Base-by-base conservation (phyloP, 2,888 invertebrate species). In the Andrena flavipes region DNA sequence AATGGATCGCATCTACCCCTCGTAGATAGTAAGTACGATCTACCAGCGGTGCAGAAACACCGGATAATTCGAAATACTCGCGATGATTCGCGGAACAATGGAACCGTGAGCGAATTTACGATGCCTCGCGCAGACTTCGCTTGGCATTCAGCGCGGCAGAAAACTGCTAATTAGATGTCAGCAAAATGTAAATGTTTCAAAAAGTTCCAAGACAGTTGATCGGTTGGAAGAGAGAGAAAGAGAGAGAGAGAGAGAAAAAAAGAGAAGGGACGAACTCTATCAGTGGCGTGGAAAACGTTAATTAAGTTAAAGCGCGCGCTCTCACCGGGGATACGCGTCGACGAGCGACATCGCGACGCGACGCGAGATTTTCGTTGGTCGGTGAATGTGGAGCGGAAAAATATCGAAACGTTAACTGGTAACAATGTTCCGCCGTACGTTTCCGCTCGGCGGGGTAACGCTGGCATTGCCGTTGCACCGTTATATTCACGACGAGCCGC, bases 401-500 rank as follows among this genome's bases (percentile, higher is more conserved):
- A 84, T 73, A 73, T 80, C 84, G 84, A 51, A 69, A 76, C 72
- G 76, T 76, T 82, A 73, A 69, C 71, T 49, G 49, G 67, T 64
- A 74, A 71, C 78, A 74, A 78, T 59, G 83, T 74, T 78, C 71
- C 68, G 69, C 56, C 68, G 84, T 73, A 48, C 79, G 75, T 84
- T 84, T 76, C 84, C 75, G 79, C 69, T 65, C 75, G 74, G 62
- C 42, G 54, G 68, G 75, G 72, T 79, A 76, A 76, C 82, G 70
- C 76, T 82, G 71, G 64, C 82, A 73, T 82, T 73, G 51, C 72
- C 65, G 77, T 26, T 82, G 72, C 69, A 82, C 82, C 82, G 82
- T 82, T 82, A 82, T 73, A 81, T 81, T 67, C 82, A 64, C 77
- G 77, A 82, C 83, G 82, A 60, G 64, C 33, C 64, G 69, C 72